phyloP scores from a whole-genome alignment of 2,888 invertebrate species.

The Lymantria dispar region DNA sequence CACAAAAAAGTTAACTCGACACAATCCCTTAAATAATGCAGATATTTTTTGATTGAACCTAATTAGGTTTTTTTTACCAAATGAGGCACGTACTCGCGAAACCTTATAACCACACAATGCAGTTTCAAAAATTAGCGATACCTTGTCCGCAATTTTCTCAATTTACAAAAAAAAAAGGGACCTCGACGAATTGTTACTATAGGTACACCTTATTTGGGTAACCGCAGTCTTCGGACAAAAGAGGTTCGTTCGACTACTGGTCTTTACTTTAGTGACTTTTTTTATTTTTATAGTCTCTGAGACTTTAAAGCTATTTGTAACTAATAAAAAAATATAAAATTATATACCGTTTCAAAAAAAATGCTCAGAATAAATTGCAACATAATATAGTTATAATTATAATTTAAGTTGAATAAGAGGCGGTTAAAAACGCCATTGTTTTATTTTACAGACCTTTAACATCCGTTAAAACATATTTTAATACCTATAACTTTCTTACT shows the following conservation, averaged over 20 bases:
- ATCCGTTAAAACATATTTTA: too few relatives aligned
- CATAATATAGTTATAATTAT: too few relatives aligned
- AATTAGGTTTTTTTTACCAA: conserved; percentile 50
- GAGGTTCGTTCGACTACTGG: conserved; percentile 62
- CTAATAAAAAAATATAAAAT: too few relatives aligned
- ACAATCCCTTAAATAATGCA: neutral
- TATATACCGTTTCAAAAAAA: too few relatives aligned
- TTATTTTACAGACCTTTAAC: too few relatives aligned
- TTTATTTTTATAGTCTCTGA: conserved; percentile 24
- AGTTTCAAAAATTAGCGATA: conserved; percentile 44
- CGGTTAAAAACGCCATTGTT: too few relatives aligned
- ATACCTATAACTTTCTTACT: too few relatives aligned
- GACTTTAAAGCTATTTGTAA: neutral
- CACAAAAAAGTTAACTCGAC: neutral
- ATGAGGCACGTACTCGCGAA: conserved; percentile 49
- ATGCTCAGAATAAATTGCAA: too few relatives aligned
- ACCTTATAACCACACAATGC: conserved; percentile 44
- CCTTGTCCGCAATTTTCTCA: conserved; percentile 56
- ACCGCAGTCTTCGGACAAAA: conserved; percentile 50
- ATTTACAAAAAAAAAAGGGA: conserved; percentile 49
- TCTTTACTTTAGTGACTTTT: conserved; percentile 62
- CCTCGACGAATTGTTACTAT: conserved; percentile 59
- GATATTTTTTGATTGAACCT: conserved; percentile 37
- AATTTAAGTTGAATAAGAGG: too few relatives aligned
- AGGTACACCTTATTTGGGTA: conserved; percentile 50